Conservation (phyloP, 2,888 invertebrate species). For the Copidosoma aretas region DNA sequence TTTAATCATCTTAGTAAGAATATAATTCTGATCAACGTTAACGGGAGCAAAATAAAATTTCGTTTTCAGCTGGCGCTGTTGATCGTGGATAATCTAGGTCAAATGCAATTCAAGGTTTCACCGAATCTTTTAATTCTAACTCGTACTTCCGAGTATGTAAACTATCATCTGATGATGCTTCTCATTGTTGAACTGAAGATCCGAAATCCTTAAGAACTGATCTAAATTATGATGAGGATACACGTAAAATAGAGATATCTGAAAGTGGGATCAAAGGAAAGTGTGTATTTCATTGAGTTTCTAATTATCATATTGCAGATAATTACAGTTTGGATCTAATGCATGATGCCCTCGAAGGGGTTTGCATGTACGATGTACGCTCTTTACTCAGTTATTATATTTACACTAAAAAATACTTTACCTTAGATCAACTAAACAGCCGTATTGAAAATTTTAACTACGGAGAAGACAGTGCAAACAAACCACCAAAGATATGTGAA, state of each 20-base stretch:
- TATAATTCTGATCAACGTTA: too few species aligned
- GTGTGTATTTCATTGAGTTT: constrained; percentile 1
- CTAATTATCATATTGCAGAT: neutral
- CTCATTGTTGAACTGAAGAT: neutral
- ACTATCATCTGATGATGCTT: neutral
- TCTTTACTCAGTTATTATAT: constrained; percentile 12
- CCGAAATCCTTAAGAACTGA: neutral
- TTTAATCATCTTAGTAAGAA: too few species aligned
- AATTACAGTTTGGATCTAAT: constrained; percentile 1
- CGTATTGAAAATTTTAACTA: constrained; percentile 25
- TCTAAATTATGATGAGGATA: neutral
- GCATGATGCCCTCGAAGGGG: constrained; percentile 10
- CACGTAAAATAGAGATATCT: neutral
- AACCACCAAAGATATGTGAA: constrained; percentile 23
- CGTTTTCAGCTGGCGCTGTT: neutral
- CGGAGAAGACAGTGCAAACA: constrained; percentile 26
- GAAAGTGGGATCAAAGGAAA: constrained; percentile 8
- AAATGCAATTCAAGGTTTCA: constrained; percentile 19
- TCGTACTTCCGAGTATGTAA: constrained; percentile 5
- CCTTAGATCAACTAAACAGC: constrained; percentile 22
- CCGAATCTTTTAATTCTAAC: constrained; percentile 22
- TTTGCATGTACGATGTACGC: constrained; percentile 10
- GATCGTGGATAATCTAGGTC: constrained; percentile 4
- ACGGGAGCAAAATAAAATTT: neutral
- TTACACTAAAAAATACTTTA: constrained; percentile 25